Evolutionary conservation across 2,797 vertebrate genomes (phyloP), one percentile per base, ranked within the genome.

Genomic region (Pseudotriccus pelzelni): DNA sequence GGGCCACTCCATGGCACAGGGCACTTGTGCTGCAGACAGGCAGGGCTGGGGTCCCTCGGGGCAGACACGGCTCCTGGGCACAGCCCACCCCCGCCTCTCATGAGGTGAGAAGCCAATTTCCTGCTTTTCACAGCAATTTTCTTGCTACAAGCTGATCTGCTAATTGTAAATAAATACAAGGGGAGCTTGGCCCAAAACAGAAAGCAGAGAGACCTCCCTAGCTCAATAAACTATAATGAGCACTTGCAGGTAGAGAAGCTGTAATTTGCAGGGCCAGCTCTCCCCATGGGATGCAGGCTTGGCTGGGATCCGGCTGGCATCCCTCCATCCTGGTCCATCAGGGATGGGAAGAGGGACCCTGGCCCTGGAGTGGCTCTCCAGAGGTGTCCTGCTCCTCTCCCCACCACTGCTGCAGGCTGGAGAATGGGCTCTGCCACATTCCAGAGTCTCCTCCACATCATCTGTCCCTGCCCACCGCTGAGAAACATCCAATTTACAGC

Each of bases 161-260:
- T 80, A 78, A 74, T 64, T 82, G 92, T 90, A 93, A 94, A 93
- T 92, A 96, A 94, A 93, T 84, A 95, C 64, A 49, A 73, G 59
- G 81, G 78, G 58, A 80, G 43, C 76, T 94, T 46, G 36, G 78
- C 72, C 64, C 43, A 41, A 79, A 92, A 91, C 60, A 93, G 86
- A 82, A 93, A 46, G 78, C 60, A 70, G 81, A 94, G 86, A 85
- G 92, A 64, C 63, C 70, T 96, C 88, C 56, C 19, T 18, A 41
- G 86, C 74, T 95, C 86, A 59, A 87, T 87, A 86, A 95, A 47
- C 87, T 56, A 5, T 87, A 94, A 91, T 75, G 90, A 94, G 84
- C 69, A 78, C 79, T 95, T 55, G 63, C 81, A 90, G 77, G 74
- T 84, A 87, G 70, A 43, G 67, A 34, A 74, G 55, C 83, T 80